Base-by-base conservation (phyloP, 2,888 invertebrate species). In the Drosophila lacicola region DNA sequence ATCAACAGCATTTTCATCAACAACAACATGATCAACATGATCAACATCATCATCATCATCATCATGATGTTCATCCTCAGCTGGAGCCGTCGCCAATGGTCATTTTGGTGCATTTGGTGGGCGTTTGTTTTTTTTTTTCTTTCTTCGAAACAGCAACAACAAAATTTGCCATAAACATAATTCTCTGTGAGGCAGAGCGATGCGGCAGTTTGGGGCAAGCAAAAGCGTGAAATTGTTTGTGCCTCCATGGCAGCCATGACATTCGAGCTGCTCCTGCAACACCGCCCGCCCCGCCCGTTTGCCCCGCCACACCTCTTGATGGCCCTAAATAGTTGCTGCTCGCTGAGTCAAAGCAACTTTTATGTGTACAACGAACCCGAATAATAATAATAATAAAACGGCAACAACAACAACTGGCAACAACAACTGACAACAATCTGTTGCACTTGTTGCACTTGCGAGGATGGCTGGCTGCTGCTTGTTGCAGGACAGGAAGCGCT, bases 191-290 rank as follows among this genome's bases (percentile, higher is more conserved):
- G 29, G 58, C 57, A 47, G 47, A 8, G 29, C 49, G 65, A 63
- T 80, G 83, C 76, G 55, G 33, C 55, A 47, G 60, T 56, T 56
- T 61, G 55, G 55, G 33, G 25, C 69, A 68, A 36, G 39, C 72
- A 74, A 84, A 82, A 84, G 88, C 85, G 88, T 80, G 82, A 88
- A 82, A 83, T 85, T 82, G 79, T 82, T 72, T 74, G 74, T 74
- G 78, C 67, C 64, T 53, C 57, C 61, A 50, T 42, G 46, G 65
- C 69, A 70, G 57, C 74, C 75, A 74, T 78, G 78, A 74, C 78
- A 78, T 70, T 80, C 80, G 58, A 63, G 63, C 42, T 42, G 44
- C 46, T 53, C 47, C 50, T 29, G 6, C 29, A 8, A 29, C 29
- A 29, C 0, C 29, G 8, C 1, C 25, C 25, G 25, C 25, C 25